Evolutionary conservation across 2,888 invertebrate species (phyloP), one percentile per base, ranked within the genome.

Genomic region (Drosophila pseudotalamancana): DNA sequence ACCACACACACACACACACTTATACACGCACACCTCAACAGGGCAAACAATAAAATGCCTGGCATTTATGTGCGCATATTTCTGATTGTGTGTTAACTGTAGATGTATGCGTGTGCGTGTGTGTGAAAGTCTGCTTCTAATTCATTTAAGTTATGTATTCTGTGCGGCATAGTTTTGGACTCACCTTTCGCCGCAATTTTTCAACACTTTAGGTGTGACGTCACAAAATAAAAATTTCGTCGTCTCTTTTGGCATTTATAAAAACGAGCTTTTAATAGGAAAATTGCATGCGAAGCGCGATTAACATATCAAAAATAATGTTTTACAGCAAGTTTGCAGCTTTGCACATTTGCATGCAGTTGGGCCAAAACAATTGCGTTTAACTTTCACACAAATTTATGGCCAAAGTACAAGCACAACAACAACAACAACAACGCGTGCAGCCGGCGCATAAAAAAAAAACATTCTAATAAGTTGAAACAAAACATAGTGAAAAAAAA

Each of bases 241-340:
- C 67, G 35, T 46, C 6, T 12, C 39, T 19, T 45, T 50, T 63
- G 40, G 45, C 69, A 69, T 66, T 74, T 68, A 34, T 80, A 82
- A 81, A 81, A 82, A 80, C 77, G 82, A 83, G 72, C 77, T 65
- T 71, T 77, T 88, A 88, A 89, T 79, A 83, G 62, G 77, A 76
- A 79, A 89, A 78, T 89, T 77, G 87, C 86, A 86, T 88, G 87
- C 78, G 63, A 53, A 55, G 46, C 67, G 56, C 83, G 77, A 79
- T 83, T 87, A 83, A 85, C 83, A 83, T 85, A 85, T 84, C 82
- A 84, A 84, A 82, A 59, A 62, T 62, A 79, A 59, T 83, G 80
- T 82, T 81, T 80, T 60, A 77, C 81, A 76, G 68, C 74, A 72
- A 74, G 63, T 81, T 85, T 84, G 49, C 66, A 73, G 62, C 59